phyloP scores from a whole-genome alignment of 2,888 invertebrate genomes.

The Acanthococcus lagerstroemiae region DNA sequence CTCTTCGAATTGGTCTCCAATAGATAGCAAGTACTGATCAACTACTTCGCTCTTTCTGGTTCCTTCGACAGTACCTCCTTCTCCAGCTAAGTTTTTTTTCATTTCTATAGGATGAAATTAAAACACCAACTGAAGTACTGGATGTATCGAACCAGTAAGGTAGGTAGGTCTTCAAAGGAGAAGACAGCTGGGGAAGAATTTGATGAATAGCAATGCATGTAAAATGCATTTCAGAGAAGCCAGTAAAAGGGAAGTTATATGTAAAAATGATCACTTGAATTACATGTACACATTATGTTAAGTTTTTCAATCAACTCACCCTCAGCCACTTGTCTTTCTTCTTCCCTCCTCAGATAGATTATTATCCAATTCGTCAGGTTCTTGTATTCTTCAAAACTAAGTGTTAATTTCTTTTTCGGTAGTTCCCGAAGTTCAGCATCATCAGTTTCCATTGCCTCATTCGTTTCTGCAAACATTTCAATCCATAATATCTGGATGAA shows the following conservation, averaged over 20 bases:
- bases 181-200: too few relatives aligned
- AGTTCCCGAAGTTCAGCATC: constrained; percentile 13
- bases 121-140: too few relatives aligned
- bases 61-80: constrained; percentile 13
- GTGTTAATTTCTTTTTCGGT: constrained; percentile 59
- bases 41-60: constrained; percentile 53
- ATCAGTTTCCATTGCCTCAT: neutral
- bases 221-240: too few relatives aligned
- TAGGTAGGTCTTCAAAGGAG: too few relatives aligned
- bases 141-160: too few relatives aligned
- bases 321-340: constrained; percentile 42
- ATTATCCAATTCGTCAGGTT: constrained; percentile 83
- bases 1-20: constrained; percentile 76
- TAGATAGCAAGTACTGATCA: constrained; percentile 85
- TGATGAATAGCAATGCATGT: too few relatives aligned
- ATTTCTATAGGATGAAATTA: too few relatives aligned
- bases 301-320: constrained; percentile 18
- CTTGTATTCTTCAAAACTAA: constrained; percentile 91
- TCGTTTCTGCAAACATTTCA: too few relatives aligned
- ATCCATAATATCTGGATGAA: neutral
- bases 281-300: too few relatives aligned
- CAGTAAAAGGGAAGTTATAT: too few relatives aligned
- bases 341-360: constrained; percentile 76
- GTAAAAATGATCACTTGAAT: too few relatives aligned
- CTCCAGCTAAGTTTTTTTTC: too few relatives aligned